Base-by-base conservation (phyloP, 2,113 vertebrate genomes). In the Otocyon megalotis region DNA sequence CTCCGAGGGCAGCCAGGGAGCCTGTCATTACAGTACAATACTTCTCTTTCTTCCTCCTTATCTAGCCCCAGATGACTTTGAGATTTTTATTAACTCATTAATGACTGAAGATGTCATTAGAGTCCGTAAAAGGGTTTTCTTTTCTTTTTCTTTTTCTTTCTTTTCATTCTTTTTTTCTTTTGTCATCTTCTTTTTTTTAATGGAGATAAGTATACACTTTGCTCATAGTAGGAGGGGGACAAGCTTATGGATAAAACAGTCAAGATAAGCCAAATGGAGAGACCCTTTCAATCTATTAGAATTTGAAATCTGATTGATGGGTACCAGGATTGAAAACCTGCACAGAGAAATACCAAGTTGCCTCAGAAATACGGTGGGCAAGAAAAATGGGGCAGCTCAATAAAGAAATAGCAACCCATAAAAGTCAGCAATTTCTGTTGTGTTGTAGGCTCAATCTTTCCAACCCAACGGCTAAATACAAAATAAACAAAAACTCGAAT, bases 61-160 rank as follows among this genome's bases (percentile, higher is more conserved):
- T 99, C 99, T 99, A 97, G 97, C 99, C 98, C 98, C 99, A 99
- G 99, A 99, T 99, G 99, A 99, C 99, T 99, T 99, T 99, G 99
- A 99, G 99, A 99, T 99, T 99, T 99, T 99, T 99, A 99, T 99
- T 99, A 99, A 99, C 99, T 99, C 99, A 98, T 99, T 99, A 99
- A 99, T 99, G 99, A 99, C 99, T 99, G 99, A 99, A 99, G 98
- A 99, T 99, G 99, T 99, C 99, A 99, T 99, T 99, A 99, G 98
- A 99, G 98, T 98, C 98, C 98, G 96, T 95, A 76, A 48, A 88
- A 94, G 94, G 62, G 84, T 60, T 32, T 56, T 89, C 4, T 32
- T 3, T 14, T 30, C 9, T 32, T 32, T 77, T 26, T 35, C 28
- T 48, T 88, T 35, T 35, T 54, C 54, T 43, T 28, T 35, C 35